Conservation (phyloP, 2,888 invertebrate species). For the Endotricha flammealis region DNA sequence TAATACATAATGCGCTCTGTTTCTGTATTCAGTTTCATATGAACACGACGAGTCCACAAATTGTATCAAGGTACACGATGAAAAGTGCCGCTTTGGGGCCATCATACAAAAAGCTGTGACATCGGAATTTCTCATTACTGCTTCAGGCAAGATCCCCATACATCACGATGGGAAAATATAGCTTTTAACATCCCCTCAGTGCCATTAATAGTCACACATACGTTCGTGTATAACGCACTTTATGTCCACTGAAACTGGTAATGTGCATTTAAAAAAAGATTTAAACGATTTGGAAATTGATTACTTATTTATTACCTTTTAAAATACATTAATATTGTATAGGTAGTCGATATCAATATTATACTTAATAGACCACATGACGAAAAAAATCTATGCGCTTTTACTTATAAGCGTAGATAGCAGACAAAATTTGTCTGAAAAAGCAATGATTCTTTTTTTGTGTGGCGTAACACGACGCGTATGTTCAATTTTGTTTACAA, state of each 20-base stretch:
- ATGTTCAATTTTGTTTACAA: too few relatives aligned
- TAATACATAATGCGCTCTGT: too few relatives aligned
- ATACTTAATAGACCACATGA: too few relatives aligned
- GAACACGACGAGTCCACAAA: constrained; percentile 28
- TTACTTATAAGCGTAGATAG: too few relatives aligned
- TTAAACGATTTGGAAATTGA: neutral
- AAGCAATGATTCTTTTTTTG: too few relatives aligned
- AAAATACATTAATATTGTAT: too few relatives aligned
- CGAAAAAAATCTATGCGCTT: too few relatives aligned
- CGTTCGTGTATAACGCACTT: constrained; percentile 32
- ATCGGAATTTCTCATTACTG: constrained; percentile 75
- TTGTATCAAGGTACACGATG: constrained; percentile 36
- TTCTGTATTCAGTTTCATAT: constrained; percentile 14
- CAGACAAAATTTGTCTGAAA: too few relatives aligned
- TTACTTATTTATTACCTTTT: too few relatives aligned
- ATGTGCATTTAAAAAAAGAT: constrained; percentile 6
- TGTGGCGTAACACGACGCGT: too few relatives aligned
- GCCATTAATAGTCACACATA: constrained; percentile 57
- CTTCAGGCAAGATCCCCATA: constrained; percentile 64
- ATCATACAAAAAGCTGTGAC: constrained; percentile 67
- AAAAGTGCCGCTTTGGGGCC: constrained; percentile 42
- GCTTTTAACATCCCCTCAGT: constrained; percentile 58
- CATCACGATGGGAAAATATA: constrained; percentile 70
- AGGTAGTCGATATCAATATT: too few relatives aligned
- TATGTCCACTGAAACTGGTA: constrained; percentile 23